phyloP scores from a whole-genome alignment of 1,140 invertebrate genomes.

The Pentalonia nigronervosa region DNA sequence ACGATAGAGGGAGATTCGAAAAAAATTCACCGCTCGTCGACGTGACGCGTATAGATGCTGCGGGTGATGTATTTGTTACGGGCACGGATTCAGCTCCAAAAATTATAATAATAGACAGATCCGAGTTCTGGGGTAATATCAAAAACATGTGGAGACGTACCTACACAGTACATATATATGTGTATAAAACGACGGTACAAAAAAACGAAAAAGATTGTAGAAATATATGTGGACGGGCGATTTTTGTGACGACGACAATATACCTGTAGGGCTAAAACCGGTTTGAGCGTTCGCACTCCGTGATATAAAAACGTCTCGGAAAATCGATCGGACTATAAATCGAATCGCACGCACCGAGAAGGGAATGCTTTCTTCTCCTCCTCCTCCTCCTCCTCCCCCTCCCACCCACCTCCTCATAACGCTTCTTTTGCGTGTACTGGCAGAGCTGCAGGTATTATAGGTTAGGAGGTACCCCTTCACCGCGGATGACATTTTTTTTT shows the following conservation, averaged over 20 bases:
- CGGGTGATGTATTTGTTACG: not conserved
- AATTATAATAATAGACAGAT: not conserved
- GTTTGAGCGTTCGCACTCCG: not conserved
- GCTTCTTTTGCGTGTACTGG: not conserved
- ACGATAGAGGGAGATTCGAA: not conserved
- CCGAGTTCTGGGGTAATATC: not conserved
- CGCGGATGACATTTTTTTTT: conserved; percentile 20
- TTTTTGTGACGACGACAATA: not conserved
- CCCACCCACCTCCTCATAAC: not conserved
- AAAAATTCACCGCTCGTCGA: not conserved
- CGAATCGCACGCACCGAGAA: conserved; percentile 16
- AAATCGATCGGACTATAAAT: conserved; percentile 54
- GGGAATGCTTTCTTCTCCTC: not conserved
- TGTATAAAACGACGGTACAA: not conserved
- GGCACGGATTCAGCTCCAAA: not conserved
- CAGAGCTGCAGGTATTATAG: not conserved
- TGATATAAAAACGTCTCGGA: conserved; percentile 39
- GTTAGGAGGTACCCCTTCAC: not conserved
- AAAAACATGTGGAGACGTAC: not conserved
- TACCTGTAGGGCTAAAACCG: conserved; percentile 30
- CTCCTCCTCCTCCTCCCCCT: not conserved
- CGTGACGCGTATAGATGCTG: not conserved
- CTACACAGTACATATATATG: too few relatives aligned
- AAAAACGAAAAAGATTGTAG: not conserved
- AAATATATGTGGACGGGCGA: not conserved